These are phyloP conservation scores for Bombyx huttoni DNA, from an alignment of 2,888 invertebrate genomes.

Conservation along the genomic window DNA sequence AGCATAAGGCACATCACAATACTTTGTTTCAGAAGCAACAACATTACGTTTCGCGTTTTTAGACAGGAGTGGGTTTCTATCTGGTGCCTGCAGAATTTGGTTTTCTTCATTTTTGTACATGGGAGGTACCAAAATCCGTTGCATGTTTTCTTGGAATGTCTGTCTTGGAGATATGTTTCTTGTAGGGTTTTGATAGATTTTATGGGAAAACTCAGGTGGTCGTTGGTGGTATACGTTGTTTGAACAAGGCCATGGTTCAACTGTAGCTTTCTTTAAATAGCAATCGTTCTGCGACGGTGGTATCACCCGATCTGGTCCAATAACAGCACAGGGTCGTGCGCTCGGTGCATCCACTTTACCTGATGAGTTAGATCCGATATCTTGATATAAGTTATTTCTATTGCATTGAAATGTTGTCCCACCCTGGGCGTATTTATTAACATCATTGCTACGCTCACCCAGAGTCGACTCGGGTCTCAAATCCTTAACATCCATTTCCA, in stretches of 20 bases:
- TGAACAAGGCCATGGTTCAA: slow-evolving; percentile 41
- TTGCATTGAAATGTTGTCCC: slow-evolving; percentile 35
- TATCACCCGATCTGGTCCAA: slow-evolving; percentile 59
- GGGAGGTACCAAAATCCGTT: slow-evolving; percentile 59
- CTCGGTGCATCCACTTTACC: slow-evolving; percentile 49
- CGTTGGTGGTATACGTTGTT: slow-evolving; percentile 36
- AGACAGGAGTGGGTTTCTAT: slow-evolving; percentile 23
- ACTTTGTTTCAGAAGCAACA: slow-evolving; percentile 46
- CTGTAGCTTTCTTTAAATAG: slow-evolving; percentile 39
- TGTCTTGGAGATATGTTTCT: slow-evolving; percentile 69
- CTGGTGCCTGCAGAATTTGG: slow-evolving; percentile 24
- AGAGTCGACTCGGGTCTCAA: slow-evolving; percentile 43
- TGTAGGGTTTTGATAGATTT: slow-evolving; percentile 42
- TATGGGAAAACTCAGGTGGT: slow-evolving; percentile 50
- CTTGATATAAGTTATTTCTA: slow-evolving; percentile 49
- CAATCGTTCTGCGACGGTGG: slow-evolving; percentile 38
- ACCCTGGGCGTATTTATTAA: slow-evolving; percentile 47
- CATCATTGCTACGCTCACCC: slow-evolving; percentile 50
- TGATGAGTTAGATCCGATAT: slow-evolving; percentile 47
- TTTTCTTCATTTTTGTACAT: slow-evolving; percentile 45
- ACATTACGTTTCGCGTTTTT: slow-evolving; percentile 33
- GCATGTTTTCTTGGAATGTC: slow-evolving; percentile 71
- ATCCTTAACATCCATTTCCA: slow-evolving; percentile 65
- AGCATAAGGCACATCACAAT: slow-evolving; percentile 66
- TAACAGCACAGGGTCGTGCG: slow-evolving; percentile 63